Conservation (phyloP, 2,113 vertebrate genomes). For the Scolopax mira region DNA sequence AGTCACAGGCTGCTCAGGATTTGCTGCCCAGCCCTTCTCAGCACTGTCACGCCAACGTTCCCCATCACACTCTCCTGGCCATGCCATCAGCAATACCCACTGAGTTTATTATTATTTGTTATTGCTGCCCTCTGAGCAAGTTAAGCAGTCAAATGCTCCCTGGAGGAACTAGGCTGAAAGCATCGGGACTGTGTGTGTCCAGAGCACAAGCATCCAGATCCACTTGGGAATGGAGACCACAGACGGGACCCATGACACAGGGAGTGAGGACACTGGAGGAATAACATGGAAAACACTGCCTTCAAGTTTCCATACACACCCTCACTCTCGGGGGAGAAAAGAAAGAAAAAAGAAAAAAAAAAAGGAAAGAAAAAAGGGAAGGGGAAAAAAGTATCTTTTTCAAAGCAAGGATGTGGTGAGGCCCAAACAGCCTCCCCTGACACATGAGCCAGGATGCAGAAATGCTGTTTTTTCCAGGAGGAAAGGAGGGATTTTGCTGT, state of each 20-base stretch:
- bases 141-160: background rate
- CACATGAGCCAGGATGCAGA: background rate
- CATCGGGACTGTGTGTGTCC: accelerated
- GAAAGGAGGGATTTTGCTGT: background rate
- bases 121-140: background rate
- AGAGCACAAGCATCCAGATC: background rate
- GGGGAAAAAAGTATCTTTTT: background rate
- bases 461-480: background rate
- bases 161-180: background rate
- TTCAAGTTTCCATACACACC: background rate
- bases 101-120: background rate
- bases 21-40: background rate
- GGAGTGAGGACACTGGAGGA: background rate
- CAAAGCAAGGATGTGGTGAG: conserved; percentile 27
- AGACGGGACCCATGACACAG: background rate
- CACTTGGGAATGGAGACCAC: background rate
- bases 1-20: accelerated
- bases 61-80: accelerated
- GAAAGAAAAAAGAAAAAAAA: background rate
- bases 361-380: background rate
- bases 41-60: accelerated
- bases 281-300: background rate
- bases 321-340: background rate
- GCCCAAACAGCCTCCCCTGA: background rate
- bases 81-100: background rate